Evolutionary conservation across 2,888 invertebrate species (phyloP).

Genomic region (Nasonia oneida): DNA sequence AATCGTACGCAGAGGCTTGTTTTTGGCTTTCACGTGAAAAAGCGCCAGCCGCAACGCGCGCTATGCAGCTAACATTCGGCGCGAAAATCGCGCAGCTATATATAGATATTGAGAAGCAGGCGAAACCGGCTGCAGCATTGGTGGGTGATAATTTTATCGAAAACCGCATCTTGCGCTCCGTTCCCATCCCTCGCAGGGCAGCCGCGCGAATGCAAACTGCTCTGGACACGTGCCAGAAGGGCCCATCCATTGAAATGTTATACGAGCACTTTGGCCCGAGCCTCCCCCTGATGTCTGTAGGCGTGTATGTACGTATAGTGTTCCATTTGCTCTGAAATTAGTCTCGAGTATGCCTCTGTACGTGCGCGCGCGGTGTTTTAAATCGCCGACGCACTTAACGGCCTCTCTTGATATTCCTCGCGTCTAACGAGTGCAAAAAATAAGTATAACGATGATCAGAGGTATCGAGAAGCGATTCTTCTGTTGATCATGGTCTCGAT

Average conservation of each 20-base stretch:
- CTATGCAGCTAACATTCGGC: background rate
- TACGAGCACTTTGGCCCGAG: constrained; percentile 64
- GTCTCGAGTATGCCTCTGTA: constrained; percentile 58
- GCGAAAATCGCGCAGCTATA: background rate
- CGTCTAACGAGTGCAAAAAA: constrained; percentile 1
- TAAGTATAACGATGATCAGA: background rate
- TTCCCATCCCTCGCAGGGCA: constrained; percentile 56
- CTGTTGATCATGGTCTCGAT: background rate
- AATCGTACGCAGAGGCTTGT: background rate
- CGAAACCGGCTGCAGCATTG: constrained; percentile 1
- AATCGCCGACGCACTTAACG: constrained; percentile 29
- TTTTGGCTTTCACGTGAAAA: background rate
- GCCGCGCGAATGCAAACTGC: constrained; percentile 71
- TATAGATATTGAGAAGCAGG: background rate
- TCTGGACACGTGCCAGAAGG: constrained; percentile 72
- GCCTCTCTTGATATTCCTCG: background rate
- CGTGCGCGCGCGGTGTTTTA: constrained; percentile 24
- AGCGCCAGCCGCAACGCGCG: background rate
- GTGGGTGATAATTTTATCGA: constrained; percentile 70
- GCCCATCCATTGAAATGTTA: constrained; percentile 71
- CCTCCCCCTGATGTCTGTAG: constrained; percentile 7
- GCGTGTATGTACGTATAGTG: background rate
- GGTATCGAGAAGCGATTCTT: background rate
- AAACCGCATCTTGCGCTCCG: constrained; percentile 67
- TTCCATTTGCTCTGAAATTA: constrained; percentile 69